phyloP scores from a whole-genome alignment of 2,888 invertebrate species.

The Drosophila vallismaia region DNA sequence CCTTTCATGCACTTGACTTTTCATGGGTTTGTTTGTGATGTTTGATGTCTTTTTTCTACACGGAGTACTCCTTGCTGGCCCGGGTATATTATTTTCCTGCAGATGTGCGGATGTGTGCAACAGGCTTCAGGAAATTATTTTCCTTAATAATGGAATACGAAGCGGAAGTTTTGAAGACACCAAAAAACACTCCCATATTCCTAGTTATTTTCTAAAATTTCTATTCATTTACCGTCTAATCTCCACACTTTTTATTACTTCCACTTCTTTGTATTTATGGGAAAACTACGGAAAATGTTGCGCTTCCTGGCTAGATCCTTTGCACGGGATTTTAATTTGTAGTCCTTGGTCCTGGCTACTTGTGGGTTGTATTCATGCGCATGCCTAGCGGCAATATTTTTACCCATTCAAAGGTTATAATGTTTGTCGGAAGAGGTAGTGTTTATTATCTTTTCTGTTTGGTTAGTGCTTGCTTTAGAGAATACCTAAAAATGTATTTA shows the following conservation, averaged over 20 bases:
- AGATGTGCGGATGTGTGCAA: conserved; percentile 33
- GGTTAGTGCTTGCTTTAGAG: neutral
- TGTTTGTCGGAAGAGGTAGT: conserved; percentile 19
- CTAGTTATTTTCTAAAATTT: neutral
- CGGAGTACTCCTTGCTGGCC: conserved; percentile 16
- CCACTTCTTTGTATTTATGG: conserved; percentile 14
- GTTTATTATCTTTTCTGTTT: conserved; percentile 8
- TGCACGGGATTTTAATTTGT: conserved; percentile 63
- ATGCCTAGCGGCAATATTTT: conserved; percentile 38
- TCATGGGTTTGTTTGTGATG: conserved; percentile 4
- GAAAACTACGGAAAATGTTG: conserved; percentile 14
- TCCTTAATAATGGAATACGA: conserved; percentile 1
- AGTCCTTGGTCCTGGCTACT: conserved; percentile 42
- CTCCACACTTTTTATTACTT: neutral
- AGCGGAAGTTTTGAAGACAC: conserved; percentile 12
- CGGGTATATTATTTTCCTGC: conserved; percentile 41
- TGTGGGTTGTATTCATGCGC: conserved; percentile 32
- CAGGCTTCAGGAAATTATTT: conserved; percentile 10
- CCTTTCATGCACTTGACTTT: conserved; percentile 30
- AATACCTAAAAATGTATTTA: conserved; percentile 6
- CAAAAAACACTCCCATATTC: no score
- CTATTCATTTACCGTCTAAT: neutral
- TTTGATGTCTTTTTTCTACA: neutral
- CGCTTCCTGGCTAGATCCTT: conserved; percentile 9
- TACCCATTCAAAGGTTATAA: conserved; percentile 33